Evolutionary conservation across 2,888 invertebrate species (phyloP), one percentile per base, ranked within the genome.

Genomic region (Rhogogaster chlorosoma): DNA sequence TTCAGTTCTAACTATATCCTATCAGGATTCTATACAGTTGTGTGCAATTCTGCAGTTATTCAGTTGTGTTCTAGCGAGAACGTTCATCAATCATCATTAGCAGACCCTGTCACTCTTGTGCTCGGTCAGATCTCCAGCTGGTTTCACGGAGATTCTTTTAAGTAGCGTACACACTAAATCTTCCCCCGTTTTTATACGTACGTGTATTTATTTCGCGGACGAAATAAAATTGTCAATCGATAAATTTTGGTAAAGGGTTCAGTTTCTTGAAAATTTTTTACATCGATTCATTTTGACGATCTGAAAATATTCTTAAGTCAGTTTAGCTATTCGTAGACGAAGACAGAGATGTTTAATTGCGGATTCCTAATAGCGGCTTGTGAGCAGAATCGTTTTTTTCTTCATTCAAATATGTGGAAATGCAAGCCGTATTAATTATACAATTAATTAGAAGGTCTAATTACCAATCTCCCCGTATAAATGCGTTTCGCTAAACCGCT

Each of bases 401-500:
- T 22, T 57, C 22, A 10, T 57, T 57, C 22, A 10, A 61, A 61
- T 61, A 61, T 61, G 10, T 3, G 61, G 12, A 22, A 42, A 77
- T 77, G 75, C 5, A 15, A 77, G 53, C 32, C 18, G 49, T 90
- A 89, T 91, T 90, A 91, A 91, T 90, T 90, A 89, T 89, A 89
- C 90, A 91, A 92, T 92, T 92, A 92, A 92, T 92, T 91, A 91
- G 88, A 90, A 87, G 29, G 32, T 88, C 91, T 91, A 91, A 92
- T 92, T 92, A 91, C 88, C 89, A 87, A 89, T 87, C 88, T 89
- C 90, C 88, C 86, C 86, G 84, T 87, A 86, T 67, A 84, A 86
- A 85, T 84, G 73, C 85, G 84, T 85, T 71, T 53, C 45, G 36
- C 67, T 71, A 18, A 64, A 73, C 53, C 83, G 70, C 6, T 67